Evolutionary conservation across 2,888 invertebrate species (phyloP), one percentile per base, ranked within the genome.

Genomic region (Sinhomidia bicolor): DNA sequence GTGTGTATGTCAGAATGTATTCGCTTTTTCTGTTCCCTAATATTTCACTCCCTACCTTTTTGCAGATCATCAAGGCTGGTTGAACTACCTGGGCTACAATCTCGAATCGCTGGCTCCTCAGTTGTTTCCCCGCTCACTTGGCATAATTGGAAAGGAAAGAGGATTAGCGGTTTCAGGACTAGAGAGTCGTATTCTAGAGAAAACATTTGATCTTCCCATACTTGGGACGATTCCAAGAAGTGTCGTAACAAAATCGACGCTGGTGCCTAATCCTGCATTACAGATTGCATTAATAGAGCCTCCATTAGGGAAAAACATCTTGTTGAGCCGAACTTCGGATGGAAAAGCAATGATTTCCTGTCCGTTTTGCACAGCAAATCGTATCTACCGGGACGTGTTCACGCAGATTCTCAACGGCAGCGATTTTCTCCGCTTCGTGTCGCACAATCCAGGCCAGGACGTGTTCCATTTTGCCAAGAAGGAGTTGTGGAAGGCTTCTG

Each of bases 381-480:
- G 97, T 41, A 98, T 98, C 91, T 97, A 98, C 94, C 95, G 97
- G 44, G 98, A 98, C 93, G 98, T 98, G 1, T 97, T 98, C 93
- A 98, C 98, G 2, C 97, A 97, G 0, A 98, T 98, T 5, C 97
- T 98, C 94, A 98, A 98, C 94, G 96, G 97, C 92, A 97, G 97
- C 0, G 96, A 96, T 93, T 95, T 98, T 92, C 94, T 98, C 92
- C 97, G 97, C 51, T 97, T 98, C 94, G 96, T 97, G 79, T 96
- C 97, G 41, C 97, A 98, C 93, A 97, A 96, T 92, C 96, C 97
- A 20, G 97, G 97, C 93, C 98, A 98, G 93, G 98, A 98, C 93
- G 97, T 97, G 12, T 98, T 98, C 94, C 98, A 97, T 94, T 98
- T 98, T 93, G 97, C 98, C 20, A 98, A 98, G 93, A 97, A 98